These are phyloP conservation scores for Poecilia picta DNA, from an alignment of 2,797 vertebrate species.

Conservation along the genomic window DNA sequence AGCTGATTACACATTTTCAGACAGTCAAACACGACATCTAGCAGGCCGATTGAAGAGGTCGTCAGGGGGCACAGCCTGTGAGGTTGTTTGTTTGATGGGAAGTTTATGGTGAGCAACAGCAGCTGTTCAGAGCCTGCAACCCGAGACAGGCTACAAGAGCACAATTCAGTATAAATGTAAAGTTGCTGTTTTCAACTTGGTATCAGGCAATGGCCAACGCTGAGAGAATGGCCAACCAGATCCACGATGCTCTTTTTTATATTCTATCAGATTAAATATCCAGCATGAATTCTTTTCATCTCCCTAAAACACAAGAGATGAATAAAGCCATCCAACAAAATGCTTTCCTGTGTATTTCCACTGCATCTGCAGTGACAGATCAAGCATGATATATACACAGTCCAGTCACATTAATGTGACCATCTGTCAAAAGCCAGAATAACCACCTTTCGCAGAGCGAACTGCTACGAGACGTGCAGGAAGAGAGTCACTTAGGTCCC, in stretches of 20 bases:
- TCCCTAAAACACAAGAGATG: constrained; percentile 2
- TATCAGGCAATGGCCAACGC: constrained; percentile 10
- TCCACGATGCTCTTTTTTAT: constrained; percentile 5
- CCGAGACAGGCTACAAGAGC: constrained; percentile 39
- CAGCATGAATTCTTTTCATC: background rate
- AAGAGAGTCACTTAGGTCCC: no score
- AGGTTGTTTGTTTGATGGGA: constrained; percentile 53
- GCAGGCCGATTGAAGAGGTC: constrained; percentile 50
- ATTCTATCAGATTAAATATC: constrained; percentile 8
- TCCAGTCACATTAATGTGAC: no score
- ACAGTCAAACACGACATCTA: constrained; percentile 35
- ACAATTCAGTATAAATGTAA: constrained; percentile 27
- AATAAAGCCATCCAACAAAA: constrained; percentile 6
- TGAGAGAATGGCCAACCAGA: constrained; percentile 5
- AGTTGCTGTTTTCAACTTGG: constrained; percentile 7
- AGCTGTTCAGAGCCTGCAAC: constrained; percentile 52
- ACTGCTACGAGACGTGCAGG: no score
- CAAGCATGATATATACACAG: constrained; percentile 48
- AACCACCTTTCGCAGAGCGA: no score
- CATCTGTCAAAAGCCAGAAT: no score
- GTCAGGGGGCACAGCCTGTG: constrained; percentile 55
- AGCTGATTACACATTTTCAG: constrained; percentile 54
- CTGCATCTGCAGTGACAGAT: constrained; percentile 37
- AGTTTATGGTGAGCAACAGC: constrained; percentile 64
- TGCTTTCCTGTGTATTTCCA: constrained; percentile 36